Conservation (phyloP, 2,113 vertebrate species). For the Jaculus jaculus region DNA sequence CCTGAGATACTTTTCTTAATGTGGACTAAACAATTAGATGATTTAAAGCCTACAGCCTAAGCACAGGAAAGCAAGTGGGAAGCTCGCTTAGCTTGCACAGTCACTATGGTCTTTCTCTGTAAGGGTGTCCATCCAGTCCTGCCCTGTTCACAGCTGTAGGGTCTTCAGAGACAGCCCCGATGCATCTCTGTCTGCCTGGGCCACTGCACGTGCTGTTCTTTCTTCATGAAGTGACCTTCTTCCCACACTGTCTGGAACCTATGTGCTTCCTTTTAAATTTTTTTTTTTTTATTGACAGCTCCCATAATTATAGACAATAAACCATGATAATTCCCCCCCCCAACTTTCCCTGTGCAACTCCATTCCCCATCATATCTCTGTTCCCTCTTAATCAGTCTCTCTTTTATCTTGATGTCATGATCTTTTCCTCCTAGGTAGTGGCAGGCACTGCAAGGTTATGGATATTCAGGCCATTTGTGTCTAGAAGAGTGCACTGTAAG, state of each 20-base stretch:
- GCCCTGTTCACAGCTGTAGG: background rate
- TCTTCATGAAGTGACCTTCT: background rate
- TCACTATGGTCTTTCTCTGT: background rate
- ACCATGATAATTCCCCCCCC: too few relatives aligned
- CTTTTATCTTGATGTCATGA: too few relatives aligned
- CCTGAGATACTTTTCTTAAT: background rate
- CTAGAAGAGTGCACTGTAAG: too few relatives aligned
- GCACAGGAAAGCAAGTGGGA: background rate
- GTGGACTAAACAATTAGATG: background rate
- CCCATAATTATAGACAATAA: too few relatives aligned
- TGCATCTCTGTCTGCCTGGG: background rate
- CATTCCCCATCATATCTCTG: too few relatives aligned
- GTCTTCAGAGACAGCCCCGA: background rate
- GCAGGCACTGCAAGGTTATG: too few relatives aligned
- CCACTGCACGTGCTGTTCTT: background rate
- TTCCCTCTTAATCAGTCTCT: too few relatives aligned
- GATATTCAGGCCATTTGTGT: too few relatives aligned
- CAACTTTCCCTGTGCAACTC: too few relatives aligned
- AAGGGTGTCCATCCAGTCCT: background rate
- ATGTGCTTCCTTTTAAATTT: background rate
- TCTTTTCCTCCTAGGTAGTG: too few relatives aligned
- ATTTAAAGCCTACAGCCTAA: background rate
- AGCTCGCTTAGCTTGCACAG: background rate
- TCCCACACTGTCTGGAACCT: background rate
- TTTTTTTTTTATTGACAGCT: too few relatives aligned